Conservation (phyloP, 2,888 invertebrate species). For the Germaria angustata region DNA sequence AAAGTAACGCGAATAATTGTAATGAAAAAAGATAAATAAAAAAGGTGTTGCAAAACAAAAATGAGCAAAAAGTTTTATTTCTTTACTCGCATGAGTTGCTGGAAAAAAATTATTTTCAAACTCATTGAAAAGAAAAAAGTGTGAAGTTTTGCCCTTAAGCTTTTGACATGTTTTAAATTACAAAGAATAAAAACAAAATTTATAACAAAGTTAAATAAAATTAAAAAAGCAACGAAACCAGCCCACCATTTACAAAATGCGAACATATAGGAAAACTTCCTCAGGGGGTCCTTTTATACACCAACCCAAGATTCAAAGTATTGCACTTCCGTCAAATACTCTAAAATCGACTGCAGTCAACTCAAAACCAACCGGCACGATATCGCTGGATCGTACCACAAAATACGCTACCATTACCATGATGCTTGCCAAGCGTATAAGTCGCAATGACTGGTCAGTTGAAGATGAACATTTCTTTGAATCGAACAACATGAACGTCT, state of each 20-base stretch:
- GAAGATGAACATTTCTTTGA: slow-evolving; percentile 75
- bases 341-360: neutral
- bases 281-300: slow-evolving; percentile 11
- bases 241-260: slow-evolving; percentile 32
- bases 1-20: slow-evolving; percentile 58
- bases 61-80: slow-evolving; percentile 1
- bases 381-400: slow-evolving; percentile 56
- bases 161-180: slow-evolving; percentile 60
- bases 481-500: slow-evolving; percentile 78
- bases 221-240: neutral
- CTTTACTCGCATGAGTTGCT: slow-evolving; percentile 52
- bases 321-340: slow-evolving; percentile 11
- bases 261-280: slow-evolving; percentile 6
- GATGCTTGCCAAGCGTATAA: slow-evolving; percentile 76
- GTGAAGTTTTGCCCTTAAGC: slow-evolving; percentile 31
- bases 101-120: neutral
- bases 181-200: slow-evolving; percentile 56
- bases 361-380: slow-evolving; percentile 54
- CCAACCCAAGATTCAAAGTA: neutral
- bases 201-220: neutral
- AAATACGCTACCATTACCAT: slow-evolving; percentile 76
- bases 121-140: neutral
- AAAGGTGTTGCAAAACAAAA: slow-evolving; percentile 2
- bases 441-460: slow-evolving; percentile 77
- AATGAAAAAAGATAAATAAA: slow-evolving; percentile 15